Evolutionary conservation across 2,888 invertebrate species (phyloP), one percentile per base, ranked within the genome.

Genomic region (Pogonocherus hispidulus): DNA sequence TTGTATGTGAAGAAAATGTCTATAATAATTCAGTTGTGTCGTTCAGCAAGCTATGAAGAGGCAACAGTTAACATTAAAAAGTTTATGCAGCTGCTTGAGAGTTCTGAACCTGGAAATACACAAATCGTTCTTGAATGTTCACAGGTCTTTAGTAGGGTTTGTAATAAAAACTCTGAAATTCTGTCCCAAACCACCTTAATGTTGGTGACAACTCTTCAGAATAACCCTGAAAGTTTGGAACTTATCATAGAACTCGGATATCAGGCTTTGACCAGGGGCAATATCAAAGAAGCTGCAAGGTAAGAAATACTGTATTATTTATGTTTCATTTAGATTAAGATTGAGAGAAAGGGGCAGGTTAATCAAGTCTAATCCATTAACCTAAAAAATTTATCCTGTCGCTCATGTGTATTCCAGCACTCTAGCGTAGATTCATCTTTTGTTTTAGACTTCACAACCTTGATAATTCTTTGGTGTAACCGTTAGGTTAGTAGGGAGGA

Each of bases 221-320:
- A 93, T 75, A 91, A 91, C 76, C 86, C 91, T 1, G 89, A 89
- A 52, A 91, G 90, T 86, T 89, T 92, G 0, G 91, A 92, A 49
- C 90, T 91, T 78, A 88, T 95, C 78, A 91, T 93, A 54, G 96
- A 97, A 84, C 87, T 96, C 44, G 98, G 96, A 0, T 91, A 93
- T 82, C 92, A 97, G 78, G 91, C 91, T 76, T 86, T 94, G 23
- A 85, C 95, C 57, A 89, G 92, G 82, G 91, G 90, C 0, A 93
- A 93, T 78, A 86, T 89, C 14, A 92, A 91, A 79, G 96, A 97
- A 74, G 95, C 97, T 0, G 87, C 92, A 20, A 90, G 90, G 77
- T 92, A 92, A 60, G 63, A 44, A 22, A 2, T 27, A 11, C 11
- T n/a, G 6, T 20, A 37, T 56, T 19, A 14, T 5, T 55, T 37